phyloP scores from a whole-genome alignment of 2,113 vertebrate species.

The Siniperca chuatsi region DNA sequence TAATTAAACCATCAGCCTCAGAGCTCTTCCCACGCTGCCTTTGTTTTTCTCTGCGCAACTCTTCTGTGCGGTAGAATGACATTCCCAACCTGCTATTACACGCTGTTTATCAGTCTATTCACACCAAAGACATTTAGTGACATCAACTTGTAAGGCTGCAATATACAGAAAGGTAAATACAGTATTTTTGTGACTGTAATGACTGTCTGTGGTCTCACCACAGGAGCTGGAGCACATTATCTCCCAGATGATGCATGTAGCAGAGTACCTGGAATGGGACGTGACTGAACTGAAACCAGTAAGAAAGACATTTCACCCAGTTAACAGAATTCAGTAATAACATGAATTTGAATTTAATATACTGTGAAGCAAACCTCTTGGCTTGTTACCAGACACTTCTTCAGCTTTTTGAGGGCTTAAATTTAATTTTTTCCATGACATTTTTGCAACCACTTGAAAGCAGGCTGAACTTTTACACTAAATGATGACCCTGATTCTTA shows the following conservation, averaged over 20 bases:
- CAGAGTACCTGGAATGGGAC: constrained; percentile 97
- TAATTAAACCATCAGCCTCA: constrained; percentile 71
- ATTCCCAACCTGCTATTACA: constrained; percentile 67
- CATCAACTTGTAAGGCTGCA: constrained; percentile 50
- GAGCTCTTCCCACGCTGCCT: constrained; percentile 61
- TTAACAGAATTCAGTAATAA: not conserved
- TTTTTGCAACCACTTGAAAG: too few species aligned
- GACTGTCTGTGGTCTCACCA: constrained; percentile 62
- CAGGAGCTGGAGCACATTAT: constrained; percentile 96
- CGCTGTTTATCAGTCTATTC: constrained; percentile 52
- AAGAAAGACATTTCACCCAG: constrained; percentile 67
- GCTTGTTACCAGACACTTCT: not conserved
- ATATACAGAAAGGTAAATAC: constrained; percentile 61
- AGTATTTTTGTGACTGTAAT: constrained; percentile 85
- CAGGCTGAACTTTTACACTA: not conserved
- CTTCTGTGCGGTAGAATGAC: constrained; percentile 41
- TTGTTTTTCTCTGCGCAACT: constrained; percentile 54
- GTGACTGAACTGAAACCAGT: constrained; percentile 93
- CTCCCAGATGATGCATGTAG: constrained; percentile 96
- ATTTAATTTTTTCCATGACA: not conserved
- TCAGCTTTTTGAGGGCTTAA: not conserved
- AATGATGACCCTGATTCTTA: not conserved
- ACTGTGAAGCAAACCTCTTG: not conserved
- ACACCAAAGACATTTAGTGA: constrained; percentile 29
- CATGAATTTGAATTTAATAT: too few species aligned